Evolutionary conservation across 2,797 vertebrate genomes (phyloP), one percentile per base, ranked within the genome.

Genomic region (Gouania willdenowi): DNA sequence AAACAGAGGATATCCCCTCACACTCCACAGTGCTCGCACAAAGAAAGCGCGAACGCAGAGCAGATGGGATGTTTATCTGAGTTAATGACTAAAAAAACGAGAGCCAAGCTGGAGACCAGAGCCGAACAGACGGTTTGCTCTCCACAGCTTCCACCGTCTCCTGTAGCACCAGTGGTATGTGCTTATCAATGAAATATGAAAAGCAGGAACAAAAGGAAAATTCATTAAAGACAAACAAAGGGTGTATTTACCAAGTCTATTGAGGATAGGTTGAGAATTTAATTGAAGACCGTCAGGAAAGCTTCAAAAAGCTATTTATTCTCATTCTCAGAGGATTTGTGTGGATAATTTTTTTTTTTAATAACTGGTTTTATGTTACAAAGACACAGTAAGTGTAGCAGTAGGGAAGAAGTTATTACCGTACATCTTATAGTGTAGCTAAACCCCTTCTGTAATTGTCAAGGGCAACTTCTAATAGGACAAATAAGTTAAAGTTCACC

Each of bases 11-110:
- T 66, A 52, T 56, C 45, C 62, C 56, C 2, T 28, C 48, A 49
- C 49, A 58, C 47, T 48, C 40, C 27, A 26, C 21, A 50, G 24
- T 27, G 39, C 76, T 55, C 60, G 65, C 26, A 10, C 50, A 58
- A 69, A 64, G 35, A 40, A 69, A 63, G 66, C 11, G 13, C 49
- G 55, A 49, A 71, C 41, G 40, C 16, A 66, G 69, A 61, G 77
- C 77, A 85, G 81, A 82, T 83, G 84, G 79, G 64, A 75, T 59
- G 68, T 73, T 81, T 69, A 74, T 32, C 33, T 63, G 75, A 77
- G 67, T 73, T 82, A 80, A 77, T 82, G 78, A 79, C 44, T 50
- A 69, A 77, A 82, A n/a, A 76, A 79, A 79, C 59, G 56, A 77
- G 64, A 54, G 32, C 54, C 56, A 72, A 62, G 66, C 66, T 71